A percentile compares a stretch with the other conserved stretches of the same genome.
phyloP scores from a whole-genome alignment of 2,888 invertebrate species.

The Oxyteleia sp. region DNA sequence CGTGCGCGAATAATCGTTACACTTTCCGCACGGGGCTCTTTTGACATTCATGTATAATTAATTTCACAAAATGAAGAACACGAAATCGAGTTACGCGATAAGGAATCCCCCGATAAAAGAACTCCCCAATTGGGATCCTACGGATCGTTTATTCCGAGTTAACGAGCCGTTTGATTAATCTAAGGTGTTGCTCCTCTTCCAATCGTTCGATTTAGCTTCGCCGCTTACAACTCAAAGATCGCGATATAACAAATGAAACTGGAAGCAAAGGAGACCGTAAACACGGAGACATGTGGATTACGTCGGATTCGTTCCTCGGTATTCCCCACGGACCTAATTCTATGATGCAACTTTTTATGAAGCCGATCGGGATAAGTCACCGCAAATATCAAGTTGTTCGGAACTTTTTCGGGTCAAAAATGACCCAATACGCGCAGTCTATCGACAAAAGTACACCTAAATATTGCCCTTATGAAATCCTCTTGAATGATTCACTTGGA shows the following conservation, averaged over 20 bases:
- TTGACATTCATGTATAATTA: slow-evolving; percentile 66
- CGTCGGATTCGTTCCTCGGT: too few relatives aligned
- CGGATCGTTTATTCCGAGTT: too few relatives aligned
- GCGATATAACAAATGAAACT: slow-evolving; percentile 25
- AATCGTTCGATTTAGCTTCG: slow-evolving; percentile 11
- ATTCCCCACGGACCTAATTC: too few relatives aligned
- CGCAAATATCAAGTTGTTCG: slow-evolving; percentile 23
- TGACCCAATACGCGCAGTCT: slow-evolving; percentile 7
- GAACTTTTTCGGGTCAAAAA: slow-evolving; percentile 32
- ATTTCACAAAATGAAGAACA: slow-evolving; percentile 61
- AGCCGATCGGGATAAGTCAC: slow-evolving; percentile 21
- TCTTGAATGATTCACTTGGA: slow-evolving; percentile 15
- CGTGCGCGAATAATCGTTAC: slow-evolving; percentile 69
- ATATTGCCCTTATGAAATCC: slow-evolving; percentile 22
- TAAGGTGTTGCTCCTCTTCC: too few relatives aligned
- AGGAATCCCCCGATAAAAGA: slow-evolving; percentile 48
- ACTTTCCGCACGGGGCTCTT: slow-evolving; percentile 57
- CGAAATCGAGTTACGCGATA: slow-evolving; percentile 41
- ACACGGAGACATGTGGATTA: too few relatives aligned
- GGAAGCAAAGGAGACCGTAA: too few relatives aligned
- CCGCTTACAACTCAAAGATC: slow-evolving; percentile 19
- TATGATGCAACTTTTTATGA: too few relatives aligned
- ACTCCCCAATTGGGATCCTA: too few relatives aligned
- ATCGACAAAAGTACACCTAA: slow-evolving; percentile 30
- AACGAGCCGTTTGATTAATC: too few relatives aligned